Conservation (phyloP, 2,888 invertebrate species). For the Macrophya annulata region DNA sequence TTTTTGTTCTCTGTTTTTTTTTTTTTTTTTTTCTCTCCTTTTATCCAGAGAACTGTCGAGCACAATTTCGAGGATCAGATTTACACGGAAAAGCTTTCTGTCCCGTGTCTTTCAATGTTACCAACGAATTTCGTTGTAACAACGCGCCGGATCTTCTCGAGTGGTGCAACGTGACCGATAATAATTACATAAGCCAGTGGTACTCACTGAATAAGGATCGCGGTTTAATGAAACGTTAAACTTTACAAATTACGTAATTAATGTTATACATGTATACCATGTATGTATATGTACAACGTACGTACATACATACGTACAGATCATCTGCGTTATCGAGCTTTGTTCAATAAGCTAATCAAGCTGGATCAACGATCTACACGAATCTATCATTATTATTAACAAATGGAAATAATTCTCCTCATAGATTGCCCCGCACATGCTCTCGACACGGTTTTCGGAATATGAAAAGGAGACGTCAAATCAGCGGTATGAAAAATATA, state of each 20-base stretch:
- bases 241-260: constrained; percentile 20
- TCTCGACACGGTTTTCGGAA: neutral
- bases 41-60: neutral
- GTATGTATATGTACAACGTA: no score
- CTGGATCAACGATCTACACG: neutral
- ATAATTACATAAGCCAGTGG: constrained; percentile 56
- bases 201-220: neutral
- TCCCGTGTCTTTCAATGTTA: constrained; percentile 8
- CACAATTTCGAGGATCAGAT: constrained; percentile 19
- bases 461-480: constrained; percentile 15
- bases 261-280: neutral
- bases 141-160: constrained; percentile 16
- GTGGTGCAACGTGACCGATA: constrained; percentile 56
- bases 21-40: neutral
- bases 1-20: neutral
- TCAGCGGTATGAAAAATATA: constrained; percentile 69
- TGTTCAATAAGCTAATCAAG: neutral
- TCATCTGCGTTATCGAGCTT: neutral
- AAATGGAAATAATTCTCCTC: neutral
- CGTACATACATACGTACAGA: no score
- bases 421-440: no score
- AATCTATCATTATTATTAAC: neutral
- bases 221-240: constrained; percentile 40
- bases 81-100: constrained; percentile 19
- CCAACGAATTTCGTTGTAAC: constrained; percentile 40